A percentile compares a stretch with the other conserved stretches of the same genome.
Evolutionary conservation across 2,113 vertebrate genomes (phyloP).

Genomic region (Corapipo altera): DNA sequence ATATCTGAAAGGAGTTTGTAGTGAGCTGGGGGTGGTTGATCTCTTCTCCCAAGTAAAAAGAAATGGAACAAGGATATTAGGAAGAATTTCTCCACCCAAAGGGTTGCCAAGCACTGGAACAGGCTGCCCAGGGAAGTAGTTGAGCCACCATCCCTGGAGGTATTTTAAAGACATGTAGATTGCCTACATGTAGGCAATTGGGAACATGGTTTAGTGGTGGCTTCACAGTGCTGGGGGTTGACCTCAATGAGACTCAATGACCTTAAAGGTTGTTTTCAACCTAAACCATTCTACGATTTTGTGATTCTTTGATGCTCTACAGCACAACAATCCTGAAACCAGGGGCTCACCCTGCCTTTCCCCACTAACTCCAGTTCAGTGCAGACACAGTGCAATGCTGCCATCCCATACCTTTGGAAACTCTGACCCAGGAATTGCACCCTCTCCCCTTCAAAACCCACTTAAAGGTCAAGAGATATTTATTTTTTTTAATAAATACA

Average conservation of each 20-base stretch:
- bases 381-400: neutral
- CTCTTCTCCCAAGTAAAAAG: neutral
- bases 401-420: neutral
- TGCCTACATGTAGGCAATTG: neutral
- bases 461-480: neutral
- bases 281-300: neutral
- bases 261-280: neutral
- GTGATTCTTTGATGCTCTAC: neutral
- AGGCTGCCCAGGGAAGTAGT: neutral
- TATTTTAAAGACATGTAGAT: neutral
- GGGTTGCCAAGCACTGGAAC: neutral
- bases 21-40: neutral
- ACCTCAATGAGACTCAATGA: neutral
- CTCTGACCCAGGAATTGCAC: neutral
- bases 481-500: rapidly evolving
- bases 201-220: neutral
- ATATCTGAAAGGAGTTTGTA: neutral
- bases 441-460: neutral
- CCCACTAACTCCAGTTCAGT: neutral
- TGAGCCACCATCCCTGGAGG: neutral
- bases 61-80: neutral
- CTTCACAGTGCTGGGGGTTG: neutral
- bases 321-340: neutral
- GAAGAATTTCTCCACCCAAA: neutral
- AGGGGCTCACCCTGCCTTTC: neutral